Conservation (phyloP, 2,797 vertebrate genomes). For the Acanthurus leucopareius region DNA sequence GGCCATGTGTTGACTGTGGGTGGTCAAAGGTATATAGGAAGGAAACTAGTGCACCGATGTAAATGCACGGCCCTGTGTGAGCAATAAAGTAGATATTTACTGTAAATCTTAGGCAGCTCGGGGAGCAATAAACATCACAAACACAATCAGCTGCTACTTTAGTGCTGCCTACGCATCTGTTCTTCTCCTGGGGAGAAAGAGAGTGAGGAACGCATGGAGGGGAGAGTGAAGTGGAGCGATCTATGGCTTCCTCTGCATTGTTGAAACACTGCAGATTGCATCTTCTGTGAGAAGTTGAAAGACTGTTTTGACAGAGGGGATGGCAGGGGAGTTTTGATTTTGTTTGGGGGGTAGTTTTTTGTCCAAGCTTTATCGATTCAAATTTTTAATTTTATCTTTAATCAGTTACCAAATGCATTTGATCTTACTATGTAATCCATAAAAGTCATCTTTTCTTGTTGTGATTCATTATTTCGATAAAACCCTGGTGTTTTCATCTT, state of each 20-base stretch:
- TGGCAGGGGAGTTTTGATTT: background rate
- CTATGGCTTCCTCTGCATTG: constrained; percentile 32
- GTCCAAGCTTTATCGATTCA: background rate
- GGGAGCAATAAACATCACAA: constrained; percentile 83
- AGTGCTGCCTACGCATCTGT: constrained; percentile 79
- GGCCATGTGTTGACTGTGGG: constrained; percentile 65
- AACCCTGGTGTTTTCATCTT: background rate
- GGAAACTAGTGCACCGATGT: constrained; percentile 39
- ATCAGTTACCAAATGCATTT: background rate
- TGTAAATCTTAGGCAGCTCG: constrained; percentile 82
- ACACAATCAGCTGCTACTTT: constrained; percentile 83
- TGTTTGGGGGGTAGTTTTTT: background rate
- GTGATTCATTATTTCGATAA: background rate
- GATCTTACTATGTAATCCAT: background rate
- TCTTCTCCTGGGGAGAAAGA: constrained; percentile 60
- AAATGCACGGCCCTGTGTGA: constrained; percentile 70
- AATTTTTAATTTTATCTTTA: background rate
- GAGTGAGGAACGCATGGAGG: constrained; percentile 18
- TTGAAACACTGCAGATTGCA: constrained; percentile 5
- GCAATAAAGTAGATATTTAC: constrained; percentile 84
- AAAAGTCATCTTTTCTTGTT: background rate
- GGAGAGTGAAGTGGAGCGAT: constrained; percentile 10
- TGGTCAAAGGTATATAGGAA: constrained; percentile 44
- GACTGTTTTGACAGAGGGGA: constrained; percentile 5
- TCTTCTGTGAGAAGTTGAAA: constrained; percentile 1